These are phyloP conservation scores for Xanthia togata DNA, from an alignment of 2,888 invertebrate species.

Conservation along the genomic window DNA sequence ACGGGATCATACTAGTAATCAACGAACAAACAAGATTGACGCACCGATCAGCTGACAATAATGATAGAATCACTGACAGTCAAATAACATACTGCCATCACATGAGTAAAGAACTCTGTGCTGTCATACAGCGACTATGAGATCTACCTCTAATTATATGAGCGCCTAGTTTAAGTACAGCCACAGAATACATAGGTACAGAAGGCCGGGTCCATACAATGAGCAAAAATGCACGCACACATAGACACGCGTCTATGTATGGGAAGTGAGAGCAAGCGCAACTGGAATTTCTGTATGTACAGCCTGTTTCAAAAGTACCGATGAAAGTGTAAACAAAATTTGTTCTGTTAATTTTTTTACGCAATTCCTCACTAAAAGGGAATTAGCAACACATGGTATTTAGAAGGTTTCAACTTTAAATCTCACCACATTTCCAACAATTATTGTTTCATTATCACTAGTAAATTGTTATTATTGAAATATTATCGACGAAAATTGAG, in stretches of 20 bases:
- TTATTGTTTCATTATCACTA: neutral
- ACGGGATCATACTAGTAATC: neutral
- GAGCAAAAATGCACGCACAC: neutral
- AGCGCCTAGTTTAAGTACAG: conserved; percentile 18
- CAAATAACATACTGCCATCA: conserved; percentile 29
- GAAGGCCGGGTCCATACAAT: neutral
- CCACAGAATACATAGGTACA: neutral
- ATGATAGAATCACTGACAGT: conserved; percentile 21
- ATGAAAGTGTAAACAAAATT: neutral
- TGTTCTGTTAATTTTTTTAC: neutral
- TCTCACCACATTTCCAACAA: rapidly evolving
- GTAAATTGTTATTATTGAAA: neutral
- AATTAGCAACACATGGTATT: neutral
- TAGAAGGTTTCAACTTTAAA: neutral
- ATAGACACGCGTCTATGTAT: neutral
- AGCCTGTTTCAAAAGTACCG: neutral
- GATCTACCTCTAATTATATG: conserved; percentile 40
- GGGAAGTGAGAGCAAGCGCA: neutral
- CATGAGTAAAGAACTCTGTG: too few species aligned
- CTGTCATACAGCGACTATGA: conserved; percentile 44
- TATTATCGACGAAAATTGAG: neutral
- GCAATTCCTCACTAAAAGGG: neutral
- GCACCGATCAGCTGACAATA: conserved; percentile 15
- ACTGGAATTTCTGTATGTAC: neutral
- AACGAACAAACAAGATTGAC: neutral